Conservation (phyloP, 2,797 vertebrate genomes). For the Pangasius macronema region DNA sequence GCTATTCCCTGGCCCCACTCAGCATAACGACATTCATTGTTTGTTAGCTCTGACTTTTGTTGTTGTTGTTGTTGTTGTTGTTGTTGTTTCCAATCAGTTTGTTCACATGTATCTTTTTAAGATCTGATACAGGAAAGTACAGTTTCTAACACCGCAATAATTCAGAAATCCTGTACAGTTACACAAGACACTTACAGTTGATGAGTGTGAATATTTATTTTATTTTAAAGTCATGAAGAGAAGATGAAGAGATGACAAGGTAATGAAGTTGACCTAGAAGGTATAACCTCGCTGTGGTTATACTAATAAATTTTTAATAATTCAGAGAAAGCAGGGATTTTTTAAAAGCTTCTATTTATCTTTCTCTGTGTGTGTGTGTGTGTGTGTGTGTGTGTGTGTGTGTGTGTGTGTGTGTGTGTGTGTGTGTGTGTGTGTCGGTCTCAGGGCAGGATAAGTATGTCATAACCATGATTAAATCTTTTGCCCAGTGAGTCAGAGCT, state of each 20-base stretch:
- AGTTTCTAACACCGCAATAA: background rate
- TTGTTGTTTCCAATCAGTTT: too few species aligned
- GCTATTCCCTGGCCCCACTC: background rate
- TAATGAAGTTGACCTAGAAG: background rate
- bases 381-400: background rate
- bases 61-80: too few species aligned
- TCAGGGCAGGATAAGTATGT: slow-evolving; percentile 33
- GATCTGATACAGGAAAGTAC: background rate
- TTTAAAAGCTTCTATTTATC: background rate
- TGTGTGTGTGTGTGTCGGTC: background rate
- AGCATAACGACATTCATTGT: background rate
- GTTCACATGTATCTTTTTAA: background rate
- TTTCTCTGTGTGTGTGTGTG: background rate
- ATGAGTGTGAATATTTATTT: background rate
- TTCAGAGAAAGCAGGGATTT: background rate
- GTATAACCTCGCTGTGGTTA: background rate
- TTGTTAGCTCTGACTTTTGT: background rate
- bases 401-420: background rate
- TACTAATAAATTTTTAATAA: background rate
- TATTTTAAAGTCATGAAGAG: background rate
- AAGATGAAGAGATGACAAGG: too few species aligned
- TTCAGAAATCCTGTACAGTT: background rate
- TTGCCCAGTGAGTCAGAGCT: slow-evolving; percentile 39
- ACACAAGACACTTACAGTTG: background rate
- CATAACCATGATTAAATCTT: slow-evolving; percentile 39